Percentiles rank a stretch among this genome's conserved stretches.
These are phyloP conservation scores for Aproaerema taeniolella DNA, from an alignment of 2,888 invertebrate genomes.

Conservation along the genomic window DNA sequence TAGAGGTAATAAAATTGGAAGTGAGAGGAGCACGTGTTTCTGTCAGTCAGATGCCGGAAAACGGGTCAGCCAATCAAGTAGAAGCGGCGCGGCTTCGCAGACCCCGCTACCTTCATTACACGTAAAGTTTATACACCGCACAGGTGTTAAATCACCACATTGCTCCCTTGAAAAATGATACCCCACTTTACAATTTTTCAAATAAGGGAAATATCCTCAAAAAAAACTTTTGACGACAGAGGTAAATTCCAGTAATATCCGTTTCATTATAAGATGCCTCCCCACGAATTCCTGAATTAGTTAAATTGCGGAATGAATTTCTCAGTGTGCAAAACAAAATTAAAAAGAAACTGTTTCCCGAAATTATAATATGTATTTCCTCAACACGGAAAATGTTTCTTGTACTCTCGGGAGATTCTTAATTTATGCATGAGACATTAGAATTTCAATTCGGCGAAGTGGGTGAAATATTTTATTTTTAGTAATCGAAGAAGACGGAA, in stretches of 20 bases:
- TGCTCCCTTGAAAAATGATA: too few relatives aligned
- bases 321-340: constrained; percentile 25
- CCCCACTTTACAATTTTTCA: too few relatives aligned
- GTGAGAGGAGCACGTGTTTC: constrained; percentile 6
- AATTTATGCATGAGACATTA: constrained; percentile 44
- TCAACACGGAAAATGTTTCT: constrained; percentile 33
- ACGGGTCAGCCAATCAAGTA: background rate
- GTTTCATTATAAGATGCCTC: background rate
- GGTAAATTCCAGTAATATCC: too few relatives aligned
- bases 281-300: background rate
- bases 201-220: too few relatives aligned
- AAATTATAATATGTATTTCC: constrained; percentile 26
- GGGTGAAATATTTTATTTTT: constrained; percentile 27
- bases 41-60: constrained; percentile 9
- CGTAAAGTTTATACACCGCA: constrained; percentile 4
- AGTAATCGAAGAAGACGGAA: background rate
- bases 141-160: too few relatives aligned
- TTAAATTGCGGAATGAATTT: constrained; percentile 8
- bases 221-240: too few relatives aligned
- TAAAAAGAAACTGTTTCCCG: constrained; percentile 20
- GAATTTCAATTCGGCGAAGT: constrained; percentile 37
- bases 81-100: background rate
- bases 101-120: constrained; percentile 9
- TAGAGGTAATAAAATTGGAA: constrained; percentile 6
- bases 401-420: constrained; percentile 34